Evolutionary conservation across 2,888 invertebrate species (phyloP), one percentile per base, ranked within the genome.

Genomic region (Drepana falcataria): DNA sequence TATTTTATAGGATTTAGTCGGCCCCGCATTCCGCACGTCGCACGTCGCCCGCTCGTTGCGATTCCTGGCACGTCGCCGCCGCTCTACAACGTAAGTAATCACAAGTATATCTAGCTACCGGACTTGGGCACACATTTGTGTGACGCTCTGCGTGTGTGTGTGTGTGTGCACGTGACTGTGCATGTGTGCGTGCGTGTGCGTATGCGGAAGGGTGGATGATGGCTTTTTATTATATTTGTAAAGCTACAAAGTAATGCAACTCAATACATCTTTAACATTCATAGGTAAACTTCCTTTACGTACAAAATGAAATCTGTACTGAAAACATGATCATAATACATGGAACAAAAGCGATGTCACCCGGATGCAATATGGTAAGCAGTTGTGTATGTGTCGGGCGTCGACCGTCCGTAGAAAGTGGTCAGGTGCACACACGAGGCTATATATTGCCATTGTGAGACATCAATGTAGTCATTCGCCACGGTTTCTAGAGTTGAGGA

Each of bases 81-180:
- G 54, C 68, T 61, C 51, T 51, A 51, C 51, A 51, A 68, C 70
- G 71, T 75, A 68, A 73, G 79, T 79, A 77, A 80, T 79, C 78
- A 79, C 78, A 63, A 64, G 67, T 73, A 76, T 73, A 79, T 75
- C 76, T 77, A 71, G 81, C 82, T 77, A 77, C 82, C 72, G 78
- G 69, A 66, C 68, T 70, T 64, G 58, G 52, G 58, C 62, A 55
- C 63, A 60, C 67, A 66, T 61, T 9, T 44, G 44, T 44, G 9
- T 44, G 37, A 37, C 37, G 5, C 37, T 5, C 21, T 5, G 44
- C 9, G 44, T 44, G 41, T 41, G 41, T 41, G 44, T 44, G 44
- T 44, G 9, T 37, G 37, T 3, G 37, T 37, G 21, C 21, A 21
- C 21, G 21, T 21, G 21, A 21, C 0, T 21, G 21, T 21, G 9